phyloP scores from a whole-genome alignment of 1,140 invertebrate species.

The Gyrodactylus bullatarudis region DNA sequence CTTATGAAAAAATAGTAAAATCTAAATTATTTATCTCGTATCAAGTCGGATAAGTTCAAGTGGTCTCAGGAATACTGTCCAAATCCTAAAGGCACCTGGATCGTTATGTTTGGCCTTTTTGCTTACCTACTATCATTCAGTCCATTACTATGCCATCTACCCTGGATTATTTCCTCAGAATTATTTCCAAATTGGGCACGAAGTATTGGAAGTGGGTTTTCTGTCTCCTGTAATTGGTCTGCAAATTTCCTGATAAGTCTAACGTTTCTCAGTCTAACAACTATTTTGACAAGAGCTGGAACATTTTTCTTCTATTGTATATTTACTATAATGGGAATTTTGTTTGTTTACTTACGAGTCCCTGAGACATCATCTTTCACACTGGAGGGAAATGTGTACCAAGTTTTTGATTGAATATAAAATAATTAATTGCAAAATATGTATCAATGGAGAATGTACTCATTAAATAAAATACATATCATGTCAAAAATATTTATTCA shows the following conservation, averaged over 20 bases:
- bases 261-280: conserved; percentile 26
- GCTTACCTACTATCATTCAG: conserved; percentile 25
- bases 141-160: conserved; percentile 29
- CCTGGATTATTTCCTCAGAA: conserved; percentile 32
- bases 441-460: too few species aligned
- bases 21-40: too few species aligned
- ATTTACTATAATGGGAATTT: background rate
- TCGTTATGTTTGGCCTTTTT: conserved; percentile 23
- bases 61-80: conserved; percentile 24
- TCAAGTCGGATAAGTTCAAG: too few species aligned
- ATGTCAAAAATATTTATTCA: too few species aligned
- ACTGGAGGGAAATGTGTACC: too few species aligned
- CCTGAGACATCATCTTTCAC: too few species aligned
- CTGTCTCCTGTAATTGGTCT: conserved; percentile 28
- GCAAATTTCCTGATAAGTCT: conserved; percentile 28
- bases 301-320: conserved; percentile 9
- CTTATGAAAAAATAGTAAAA: too few species aligned
- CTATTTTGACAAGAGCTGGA: conserved; percentile 24
- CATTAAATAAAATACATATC: too few species aligned
- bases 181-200: conserved; percentile 31
- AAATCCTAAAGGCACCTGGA: conserved; percentile 24
- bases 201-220: conserved; percentile 24
- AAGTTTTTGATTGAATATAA: background rate
- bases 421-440: too few species aligned
- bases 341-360: background rate